Evolutionary conservation across 1,140 invertebrate genomes (phyloP).

Genomic region (Drosophila santomea): DNA sequence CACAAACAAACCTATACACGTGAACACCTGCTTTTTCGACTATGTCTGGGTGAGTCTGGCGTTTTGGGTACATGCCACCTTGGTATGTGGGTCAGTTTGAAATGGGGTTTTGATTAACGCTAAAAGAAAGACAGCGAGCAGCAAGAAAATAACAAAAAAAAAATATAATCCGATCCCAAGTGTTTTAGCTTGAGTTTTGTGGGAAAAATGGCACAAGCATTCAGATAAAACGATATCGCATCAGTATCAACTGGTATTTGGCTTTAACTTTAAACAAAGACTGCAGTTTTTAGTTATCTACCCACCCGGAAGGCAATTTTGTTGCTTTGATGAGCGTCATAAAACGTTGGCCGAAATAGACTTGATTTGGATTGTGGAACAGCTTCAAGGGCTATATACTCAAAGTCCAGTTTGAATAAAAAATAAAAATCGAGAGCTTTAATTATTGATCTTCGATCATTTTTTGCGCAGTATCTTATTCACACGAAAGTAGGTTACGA

Average conservation of each 20-base stretch:
- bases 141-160: slow-evolving; percentile 22
- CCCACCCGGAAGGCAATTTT: slow-evolving; percentile 13
- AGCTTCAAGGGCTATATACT: slow-evolving; percentile 17
- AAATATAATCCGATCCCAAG: slow-evolving; percentile 1
- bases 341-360: slow-evolving; percentile 13
- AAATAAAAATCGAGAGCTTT: slow-evolving; percentile 26
- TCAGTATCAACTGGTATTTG: neutral
- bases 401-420: slow-evolving; percentile 18
- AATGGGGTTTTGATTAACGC: slow-evolving; percentile 72
- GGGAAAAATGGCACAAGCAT: slow-evolving; percentile 1
- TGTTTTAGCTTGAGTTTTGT: neutral
- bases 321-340: neutral
- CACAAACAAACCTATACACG: slow-evolving; percentile 2
- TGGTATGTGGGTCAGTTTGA: slow-evolving; percentile 79
- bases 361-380: slow-evolving; percentile 16
- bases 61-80: slow-evolving; percentile 66
- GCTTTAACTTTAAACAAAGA: slow-evolving; percentile 2
- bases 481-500: slow-evolving; percentile 70
- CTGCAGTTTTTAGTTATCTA: slow-evolving; percentile 7
- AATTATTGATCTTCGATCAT: slow-evolving; percentile 43
- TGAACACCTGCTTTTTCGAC: slow-evolving; percentile 58
- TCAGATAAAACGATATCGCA: neutral
- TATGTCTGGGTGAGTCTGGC: slow-evolving; percentile 37
- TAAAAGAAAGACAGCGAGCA: slow-evolving; percentile 27
- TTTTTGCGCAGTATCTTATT: slow-evolving; percentile 46